Evolutionary conservation across 2,113 vertebrate genomes (phyloP).

Genomic region (Rhynchopsitta pachyrhyncha): DNA sequence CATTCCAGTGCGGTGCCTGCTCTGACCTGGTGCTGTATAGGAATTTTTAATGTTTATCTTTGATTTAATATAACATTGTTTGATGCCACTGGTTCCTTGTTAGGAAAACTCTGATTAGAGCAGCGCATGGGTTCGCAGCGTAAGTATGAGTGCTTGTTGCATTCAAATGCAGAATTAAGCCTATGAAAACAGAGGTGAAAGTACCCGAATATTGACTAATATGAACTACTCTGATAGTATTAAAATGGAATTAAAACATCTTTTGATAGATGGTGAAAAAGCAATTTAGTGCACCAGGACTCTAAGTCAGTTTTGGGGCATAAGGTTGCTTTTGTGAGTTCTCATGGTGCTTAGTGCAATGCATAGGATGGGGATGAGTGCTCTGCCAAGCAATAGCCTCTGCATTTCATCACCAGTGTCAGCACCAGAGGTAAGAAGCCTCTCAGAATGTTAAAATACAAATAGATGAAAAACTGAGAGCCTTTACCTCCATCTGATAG

Average conservation of each 20-base stretch:
- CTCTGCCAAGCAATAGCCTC: neutral
- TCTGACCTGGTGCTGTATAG: neutral
- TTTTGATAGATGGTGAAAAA: neutral
- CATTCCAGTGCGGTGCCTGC: neutral
- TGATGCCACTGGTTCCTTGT: neutral
- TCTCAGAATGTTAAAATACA: neutral
- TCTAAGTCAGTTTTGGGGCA: neutral
- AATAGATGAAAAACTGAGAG: neutral
- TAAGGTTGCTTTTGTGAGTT: neutral
- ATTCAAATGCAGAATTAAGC: neutral
- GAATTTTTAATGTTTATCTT: neutral
- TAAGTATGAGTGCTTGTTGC: neutral
- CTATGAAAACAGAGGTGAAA: neutral
- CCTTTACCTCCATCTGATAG: neutral
- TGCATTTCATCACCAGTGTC: neutral
- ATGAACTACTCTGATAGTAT: neutral
- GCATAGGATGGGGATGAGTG: neutral
- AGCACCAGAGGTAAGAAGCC: neutral
- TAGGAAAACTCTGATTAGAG: neutral
- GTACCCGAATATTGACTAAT: neutral
- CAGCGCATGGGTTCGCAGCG: neutral
- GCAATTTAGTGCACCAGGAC: rapidly evolving
- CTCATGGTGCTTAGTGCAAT: neutral
- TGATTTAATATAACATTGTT: neutral
- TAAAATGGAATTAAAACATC: neutral